Evolutionary conservation across 1,140 invertebrate genomes (phyloP).

Genomic region (Augochlora pura): DNA sequence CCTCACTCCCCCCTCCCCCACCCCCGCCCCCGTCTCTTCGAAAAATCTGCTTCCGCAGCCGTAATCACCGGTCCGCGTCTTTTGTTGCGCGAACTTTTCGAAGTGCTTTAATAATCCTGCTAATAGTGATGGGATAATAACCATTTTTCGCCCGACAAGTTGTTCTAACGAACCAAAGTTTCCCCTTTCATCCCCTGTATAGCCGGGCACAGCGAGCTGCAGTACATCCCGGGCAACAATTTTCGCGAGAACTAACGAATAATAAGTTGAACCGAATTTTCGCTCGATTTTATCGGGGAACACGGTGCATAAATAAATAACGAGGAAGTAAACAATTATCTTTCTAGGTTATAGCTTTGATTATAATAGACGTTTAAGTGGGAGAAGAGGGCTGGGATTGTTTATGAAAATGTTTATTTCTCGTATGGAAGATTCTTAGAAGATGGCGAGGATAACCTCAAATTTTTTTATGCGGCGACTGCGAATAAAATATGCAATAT

Average conservation of each 20-base stretch:
- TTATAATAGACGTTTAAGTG: too few relatives aligned
- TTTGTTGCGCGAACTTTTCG: constrained; percentile 1
- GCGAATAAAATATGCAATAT: too few relatives aligned
- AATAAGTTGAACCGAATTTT: not conserved
- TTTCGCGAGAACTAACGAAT: not conserved
- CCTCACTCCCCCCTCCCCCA: too few relatives aligned
- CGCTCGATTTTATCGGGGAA: not conserved
- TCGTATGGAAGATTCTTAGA: too few relatives aligned
- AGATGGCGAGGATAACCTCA: too few relatives aligned
- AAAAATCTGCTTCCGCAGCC: not conserved
- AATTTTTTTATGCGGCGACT: too few relatives aligned
- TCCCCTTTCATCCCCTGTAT: constrained; percentile 5
- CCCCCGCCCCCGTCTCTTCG: too few relatives aligned
- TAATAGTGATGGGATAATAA: constrained; percentile 24
- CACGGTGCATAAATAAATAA: not conserved
- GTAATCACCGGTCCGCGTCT: not conserved
- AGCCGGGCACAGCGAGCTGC: not conserved
- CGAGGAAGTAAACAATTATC: not conserved
- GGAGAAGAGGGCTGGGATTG: too few relatives aligned
- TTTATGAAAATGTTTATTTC: too few relatives aligned
- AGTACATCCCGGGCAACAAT: not conserved
- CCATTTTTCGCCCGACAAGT: constrained; percentile 7
- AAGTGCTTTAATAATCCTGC: constrained; percentile 17
- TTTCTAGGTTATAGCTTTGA: too few relatives aligned
- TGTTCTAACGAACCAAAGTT: constrained; percentile 20